Evolutionary conservation across 2,113 vertebrate species (phyloP).

Genomic region (Aegithalos caudatus): DNA sequence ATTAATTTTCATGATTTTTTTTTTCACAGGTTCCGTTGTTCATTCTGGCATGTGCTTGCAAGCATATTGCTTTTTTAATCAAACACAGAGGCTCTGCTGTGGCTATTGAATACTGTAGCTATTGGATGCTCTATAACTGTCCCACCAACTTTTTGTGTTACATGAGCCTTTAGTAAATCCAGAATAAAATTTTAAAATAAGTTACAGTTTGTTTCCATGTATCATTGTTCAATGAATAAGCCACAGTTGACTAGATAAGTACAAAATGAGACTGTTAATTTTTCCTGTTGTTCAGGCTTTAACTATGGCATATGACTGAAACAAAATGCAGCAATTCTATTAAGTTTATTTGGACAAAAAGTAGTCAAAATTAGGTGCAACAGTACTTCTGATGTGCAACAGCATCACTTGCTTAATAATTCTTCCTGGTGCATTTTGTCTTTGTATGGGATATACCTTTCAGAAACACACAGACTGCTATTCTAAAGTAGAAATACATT

Average conservation of each 20-base stretch:
- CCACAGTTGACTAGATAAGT: background rate
- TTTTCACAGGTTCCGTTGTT: background rate
- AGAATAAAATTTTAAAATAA: background rate
- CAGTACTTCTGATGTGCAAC: background rate
- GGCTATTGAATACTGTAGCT: background rate
- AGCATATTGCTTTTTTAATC: background rate
- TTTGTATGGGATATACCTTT: background rate
- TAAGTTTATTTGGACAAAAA: background rate
- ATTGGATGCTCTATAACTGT: background rate
- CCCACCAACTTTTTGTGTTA: background rate
- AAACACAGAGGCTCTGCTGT: background rate
- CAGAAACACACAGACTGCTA: background rate
- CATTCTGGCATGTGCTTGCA: fast-evolving
- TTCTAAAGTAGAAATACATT: background rate
- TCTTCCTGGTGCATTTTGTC: background rate
- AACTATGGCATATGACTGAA: background rate
- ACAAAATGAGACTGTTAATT: background rate
- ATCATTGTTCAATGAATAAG: background rate
- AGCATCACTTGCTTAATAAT: background rate
- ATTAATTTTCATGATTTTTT: background rate
- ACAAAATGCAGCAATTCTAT: background rate
- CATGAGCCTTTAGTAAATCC: background rate
- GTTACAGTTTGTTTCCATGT: background rate
- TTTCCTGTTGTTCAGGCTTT: background rate
- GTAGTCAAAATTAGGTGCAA: background rate